Evolutionary conservation across 2,797 vertebrate species (phyloP).

Genomic region (Poeciliopsis turneri): DNA sequence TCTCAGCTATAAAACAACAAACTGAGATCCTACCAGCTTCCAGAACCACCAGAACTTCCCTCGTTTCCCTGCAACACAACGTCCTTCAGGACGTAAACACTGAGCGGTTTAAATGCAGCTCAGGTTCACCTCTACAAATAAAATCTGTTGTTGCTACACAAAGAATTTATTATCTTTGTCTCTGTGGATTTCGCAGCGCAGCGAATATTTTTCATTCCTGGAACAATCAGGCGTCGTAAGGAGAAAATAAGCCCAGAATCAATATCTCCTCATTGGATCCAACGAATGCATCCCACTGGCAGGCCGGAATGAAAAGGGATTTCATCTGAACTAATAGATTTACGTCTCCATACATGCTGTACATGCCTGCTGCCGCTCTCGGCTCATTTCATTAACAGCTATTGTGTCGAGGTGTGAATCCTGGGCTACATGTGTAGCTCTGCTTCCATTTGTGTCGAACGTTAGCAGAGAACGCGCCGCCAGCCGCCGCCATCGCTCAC

Average conservation of each 20-base stretch:
- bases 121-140: background rate
- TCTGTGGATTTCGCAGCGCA: background rate
- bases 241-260: slow-evolving; percentile 12
- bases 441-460: slow-evolving; percentile 30
- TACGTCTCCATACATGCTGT: background rate
- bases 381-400: slow-evolving; percentile 35
- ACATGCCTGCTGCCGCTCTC: slow-evolving; percentile 13
- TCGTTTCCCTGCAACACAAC: background rate
- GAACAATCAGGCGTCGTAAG: background rate
- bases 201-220: background rate
- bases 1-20: background rate
- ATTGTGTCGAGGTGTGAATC: slow-evolving; percentile 15
- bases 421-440: background rate
- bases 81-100: background rate
- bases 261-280: slow-evolving; percentile 21
- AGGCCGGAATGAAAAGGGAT: slow-evolving; percentile 10
- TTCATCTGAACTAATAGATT: slow-evolving; percentile 33
- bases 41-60: background rate
- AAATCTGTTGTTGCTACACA: background rate
- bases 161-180: background rate
- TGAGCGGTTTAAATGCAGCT: background rate
- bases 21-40: background rate
- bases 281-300: slow-evolving; percentile 3
- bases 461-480: slow-evolving; percentile 7
- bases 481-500: slow-evolving; percentile 18